A percentile compares a stretch with the other conserved stretches of the same genome.
Conservation (phyloP, 2,888 invertebrate genomes). For the Drosophila melanocephala region DNA sequence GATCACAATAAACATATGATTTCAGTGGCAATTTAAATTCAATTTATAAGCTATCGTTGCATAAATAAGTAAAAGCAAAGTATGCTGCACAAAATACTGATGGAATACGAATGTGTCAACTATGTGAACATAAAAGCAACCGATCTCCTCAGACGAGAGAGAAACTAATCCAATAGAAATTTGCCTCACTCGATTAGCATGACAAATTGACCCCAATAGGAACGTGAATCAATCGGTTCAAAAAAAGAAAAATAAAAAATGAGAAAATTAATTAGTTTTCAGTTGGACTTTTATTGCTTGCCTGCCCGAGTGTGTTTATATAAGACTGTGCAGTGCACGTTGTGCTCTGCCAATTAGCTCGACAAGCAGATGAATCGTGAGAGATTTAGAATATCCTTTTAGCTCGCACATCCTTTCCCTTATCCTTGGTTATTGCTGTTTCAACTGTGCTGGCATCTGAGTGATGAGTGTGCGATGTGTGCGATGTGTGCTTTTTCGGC, state of each 20-base stretch:
- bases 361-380: slow-evolving; percentile 53
- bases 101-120: not conserved
- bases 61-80: not conserved
- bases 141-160: not conserved
- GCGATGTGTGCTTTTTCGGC: slow-evolving; percentile 17
- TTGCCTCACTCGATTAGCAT: slow-evolving; percentile 27
- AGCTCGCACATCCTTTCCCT: slow-evolving; percentile 40
- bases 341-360: slow-evolving; percentile 57
- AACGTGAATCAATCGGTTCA: slow-evolving; percentile 27
- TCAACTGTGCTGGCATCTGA: slow-evolving; percentile 14
- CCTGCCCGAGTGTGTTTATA: not conserved
- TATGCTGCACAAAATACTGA: not conserved
- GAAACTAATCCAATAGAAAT: not conserved
- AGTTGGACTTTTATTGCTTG: not conserved
- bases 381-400: slow-evolving; percentile 49
- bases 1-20: not conserved
- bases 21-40: not conserved
- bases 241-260: not conserved
- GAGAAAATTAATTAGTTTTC: slow-evolving; percentile 23
- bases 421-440: slow-evolving; percentile 46
- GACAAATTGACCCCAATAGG: slow-evolving; percentile 49
- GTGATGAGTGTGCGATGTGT: slow-evolving; percentile 13
- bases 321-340: not conserved
- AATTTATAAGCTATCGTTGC: not conserved
- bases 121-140: not conserved